Evolutionary conservation across 1,140 invertebrate genomes (phyloP), one percentile per base, ranked within the genome.

Genomic region (Hyposmocoma kahamanoa): DNA sequence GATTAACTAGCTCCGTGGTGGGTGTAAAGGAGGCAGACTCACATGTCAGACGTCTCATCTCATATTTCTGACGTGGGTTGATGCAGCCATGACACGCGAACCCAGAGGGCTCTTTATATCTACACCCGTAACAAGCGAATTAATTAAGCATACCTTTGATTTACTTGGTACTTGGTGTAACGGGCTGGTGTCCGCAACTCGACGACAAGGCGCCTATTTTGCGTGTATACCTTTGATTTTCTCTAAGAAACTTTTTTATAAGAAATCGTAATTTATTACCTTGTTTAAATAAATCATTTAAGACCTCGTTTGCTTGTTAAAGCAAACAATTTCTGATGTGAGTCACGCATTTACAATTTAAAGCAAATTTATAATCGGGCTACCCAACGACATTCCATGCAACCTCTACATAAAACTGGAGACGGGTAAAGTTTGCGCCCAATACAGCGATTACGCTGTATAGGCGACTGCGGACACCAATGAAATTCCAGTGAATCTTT

Each of bases 331-430:
- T 26, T 26, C 24, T 26, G 5, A 5, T 59, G 55, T 72, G 68
- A 81, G 45, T 74, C 75, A 78, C 56, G 48, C 66, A 62, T 67
- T 74, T 61, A 70, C 69, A 72, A 70, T 55, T 62, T 67, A 67
- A 67, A 54, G 57, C 57, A 74, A 72, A 73, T 73, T 70, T 67
- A 70, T 69, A 76, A 76, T 72, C 71, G 61, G 69, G 64, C 49
- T n/a, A 63, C 64, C 60, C 61, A 60, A 65, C 76, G 51, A 70
- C 76, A 84, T 84, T 84, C 78, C 76, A 67, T 59, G 56, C 62
- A 53, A 50, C 47, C 49, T 54, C 36, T 22, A 20, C 36, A 30
- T 22, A 24, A 48, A 46, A 47, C 41, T 46, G 47, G 49, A 47
- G 59, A 65, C 56, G 61, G 61, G 64, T 67, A 67, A 69, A 64